Conservation (phyloP, 2,888 invertebrate species). For the Eristalinus aeneus region DNA sequence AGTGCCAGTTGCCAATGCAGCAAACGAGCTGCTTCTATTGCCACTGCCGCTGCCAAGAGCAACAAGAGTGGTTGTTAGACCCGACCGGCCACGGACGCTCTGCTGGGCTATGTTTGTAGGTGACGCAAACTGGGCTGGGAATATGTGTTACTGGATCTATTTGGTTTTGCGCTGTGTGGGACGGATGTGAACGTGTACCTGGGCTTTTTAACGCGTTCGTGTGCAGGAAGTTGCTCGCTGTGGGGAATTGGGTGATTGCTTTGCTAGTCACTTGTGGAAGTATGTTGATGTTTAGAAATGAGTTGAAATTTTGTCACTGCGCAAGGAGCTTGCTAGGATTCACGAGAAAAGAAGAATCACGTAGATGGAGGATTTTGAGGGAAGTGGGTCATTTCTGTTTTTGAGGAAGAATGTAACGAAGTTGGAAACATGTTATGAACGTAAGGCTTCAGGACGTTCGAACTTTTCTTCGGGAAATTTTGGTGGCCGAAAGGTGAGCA, state of each 20-base stretch:
- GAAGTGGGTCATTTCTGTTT: too few relatives aligned
- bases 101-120: constrained; percentile 47
- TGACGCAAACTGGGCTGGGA: constrained; percentile 52
- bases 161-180: not conserved
- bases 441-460: too few relatives aligned
- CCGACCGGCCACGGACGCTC: not conserved
- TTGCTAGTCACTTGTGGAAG: constrained; percentile 28
- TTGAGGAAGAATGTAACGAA: too few relatives aligned
- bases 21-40: constrained; percentile 57
- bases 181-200: not conserved
- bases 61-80: constrained; percentile 34
- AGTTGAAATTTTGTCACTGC: not conserved
- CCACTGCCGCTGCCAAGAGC: constrained; percentile 40
- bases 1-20: constrained; percentile 50
- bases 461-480: too few relatives aligned
- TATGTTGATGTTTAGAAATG: not conserved
- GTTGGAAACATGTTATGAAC: too few relatives aligned
- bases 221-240: constrained; percentile 6
- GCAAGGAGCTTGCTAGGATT: not conserved
- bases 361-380: too few relatives aligned
- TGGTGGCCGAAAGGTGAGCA: too few relatives aligned
- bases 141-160: constrained; percentile 61
- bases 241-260: constrained; percentile 17
- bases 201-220: not conserved
- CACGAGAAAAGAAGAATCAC: too few relatives aligned